A percentile compares a stretch with the other conserved stretches of the same genome.
Evolutionary conservation across 2,113 vertebrate species (phyloP).

Genomic region (Capreolus pygargus): DNA sequence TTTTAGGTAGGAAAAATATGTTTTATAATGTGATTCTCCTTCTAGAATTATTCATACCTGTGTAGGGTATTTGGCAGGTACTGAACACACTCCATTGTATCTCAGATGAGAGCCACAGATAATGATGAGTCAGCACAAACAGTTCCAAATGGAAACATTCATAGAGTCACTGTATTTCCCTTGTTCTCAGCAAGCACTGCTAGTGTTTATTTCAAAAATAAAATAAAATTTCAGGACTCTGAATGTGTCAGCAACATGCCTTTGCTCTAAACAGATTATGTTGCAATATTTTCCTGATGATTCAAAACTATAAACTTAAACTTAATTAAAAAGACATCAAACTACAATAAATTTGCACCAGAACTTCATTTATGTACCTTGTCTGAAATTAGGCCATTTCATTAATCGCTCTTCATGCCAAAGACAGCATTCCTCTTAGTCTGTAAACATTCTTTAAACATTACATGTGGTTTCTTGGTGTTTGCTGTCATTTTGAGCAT

Average conservation of each 20-base stretch:
- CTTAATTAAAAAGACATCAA: not conserved
- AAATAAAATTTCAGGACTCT: constrained; percentile 55
- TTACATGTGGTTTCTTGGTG: not conserved
- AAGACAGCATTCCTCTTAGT: not conserved
- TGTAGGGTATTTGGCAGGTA: constrained; percentile 67
- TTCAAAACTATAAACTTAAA: constrained; percentile 67
- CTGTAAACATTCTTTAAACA: not conserved
- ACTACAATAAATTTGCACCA: not conserved
- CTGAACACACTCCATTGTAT: constrained; percentile 60
- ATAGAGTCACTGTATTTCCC: constrained; percentile 72
- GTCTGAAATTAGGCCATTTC: constrained; percentile 26
- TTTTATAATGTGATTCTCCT: constrained; percentile 41
- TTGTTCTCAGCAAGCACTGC: constrained; percentile 81
- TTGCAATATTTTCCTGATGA: constrained; percentile 38
- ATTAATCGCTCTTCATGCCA: not conserved
- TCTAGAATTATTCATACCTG: constrained; percentile 43
- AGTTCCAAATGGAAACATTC: constrained; percentile 74
- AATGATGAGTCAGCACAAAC: constrained; percentile 77
- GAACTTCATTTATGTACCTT: not conserved
- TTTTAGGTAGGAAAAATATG: not conserved
- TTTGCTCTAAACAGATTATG: constrained; percentile 40
- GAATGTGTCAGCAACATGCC: constrained; percentile 60
- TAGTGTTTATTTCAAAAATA: constrained; percentile 65
- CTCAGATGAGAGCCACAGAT: constrained; percentile 76
- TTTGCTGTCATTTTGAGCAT: not conserved